Evolutionary conservation across 2,888 invertebrate genomes (phyloP).

Genomic region (Strigamia crassipes): DNA sequence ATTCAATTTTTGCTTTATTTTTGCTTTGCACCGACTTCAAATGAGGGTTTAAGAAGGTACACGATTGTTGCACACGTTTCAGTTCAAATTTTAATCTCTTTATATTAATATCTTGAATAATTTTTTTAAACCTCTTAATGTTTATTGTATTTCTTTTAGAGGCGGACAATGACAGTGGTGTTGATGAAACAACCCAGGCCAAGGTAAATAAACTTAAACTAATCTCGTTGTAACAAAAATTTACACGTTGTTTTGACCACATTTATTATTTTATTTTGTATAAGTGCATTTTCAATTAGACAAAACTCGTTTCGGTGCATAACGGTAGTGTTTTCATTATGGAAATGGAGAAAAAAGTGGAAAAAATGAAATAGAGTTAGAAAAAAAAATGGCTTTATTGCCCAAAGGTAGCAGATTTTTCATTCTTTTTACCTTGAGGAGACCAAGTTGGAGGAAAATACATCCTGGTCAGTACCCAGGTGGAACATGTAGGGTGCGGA

Average conservation of each 20-base stretch:
- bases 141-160: conserved; percentile 51
- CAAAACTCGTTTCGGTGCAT: too few relatives aligned
- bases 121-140: not conserved
- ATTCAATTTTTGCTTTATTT: not conserved
- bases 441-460: not conserved
- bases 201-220: conserved; percentile 46
- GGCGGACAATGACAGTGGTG: conserved; percentile 51
- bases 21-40: not conserved
- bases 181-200: conserved; percentile 51
- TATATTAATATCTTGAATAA: not conserved
- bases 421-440: not conserved
- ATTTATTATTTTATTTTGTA: too few relatives aligned
- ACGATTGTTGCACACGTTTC: not conserved
- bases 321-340: too few relatives aligned
- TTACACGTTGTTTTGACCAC: too few relatives aligned
- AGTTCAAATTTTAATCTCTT: not conserved
- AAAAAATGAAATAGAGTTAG: not conserved
- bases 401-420: not conserved
- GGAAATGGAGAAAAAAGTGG: not conserved
- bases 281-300: too few relatives aligned
- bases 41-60: not conserved
- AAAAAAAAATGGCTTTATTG: not conserved
- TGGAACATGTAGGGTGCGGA: conserved; percentile 10
- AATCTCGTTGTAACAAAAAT: too few relatives aligned
- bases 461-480: conserved; percentile 3